Percentiles rank a stretch among this genome's conserved stretches.
Conservation (phyloP, 2,797 vertebrate genomes). For the Micromesistius poutassou region DNA sequence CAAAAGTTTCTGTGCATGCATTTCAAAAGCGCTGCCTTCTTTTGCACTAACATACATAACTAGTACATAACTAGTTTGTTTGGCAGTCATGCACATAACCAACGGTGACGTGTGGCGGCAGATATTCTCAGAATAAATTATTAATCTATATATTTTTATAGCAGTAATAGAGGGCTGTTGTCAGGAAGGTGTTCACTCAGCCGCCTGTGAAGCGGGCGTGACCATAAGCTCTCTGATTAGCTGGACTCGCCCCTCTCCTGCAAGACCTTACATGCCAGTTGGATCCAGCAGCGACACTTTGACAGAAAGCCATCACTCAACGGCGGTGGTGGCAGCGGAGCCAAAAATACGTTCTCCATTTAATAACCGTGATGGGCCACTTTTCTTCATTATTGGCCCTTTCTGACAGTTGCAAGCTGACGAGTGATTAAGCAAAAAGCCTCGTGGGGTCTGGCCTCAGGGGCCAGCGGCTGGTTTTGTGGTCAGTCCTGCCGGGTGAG, state of each 20-base stretch:
- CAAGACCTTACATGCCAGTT: not conserved
- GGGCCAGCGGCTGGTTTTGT: conserved; percentile 18
- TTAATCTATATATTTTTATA: not conserved
- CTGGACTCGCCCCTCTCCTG: not conserved
- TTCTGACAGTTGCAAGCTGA: conserved; percentile 40
- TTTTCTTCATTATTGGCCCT: conserved; percentile 51
- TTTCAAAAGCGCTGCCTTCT: conserved; percentile 9
- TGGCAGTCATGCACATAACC: not conserved
- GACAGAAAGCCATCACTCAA: conserved; percentile 41
- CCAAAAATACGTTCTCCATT: conserved; percentile 39
- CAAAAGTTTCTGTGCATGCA: conserved; percentile 19
- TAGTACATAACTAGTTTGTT: too few relatives aligned
- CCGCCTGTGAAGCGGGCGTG: not conserved
- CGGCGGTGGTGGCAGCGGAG: not conserved
- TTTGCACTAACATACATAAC: too few relatives aligned
- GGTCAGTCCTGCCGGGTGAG: not conserved
- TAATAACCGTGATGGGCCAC: conserved; percentile 51
- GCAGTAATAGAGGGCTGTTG: not conserved
- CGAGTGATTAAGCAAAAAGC: conserved; percentile 54
- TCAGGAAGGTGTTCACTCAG: not conserved
- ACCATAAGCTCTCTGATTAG: not conserved
- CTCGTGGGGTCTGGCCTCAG: conserved; percentile 37
- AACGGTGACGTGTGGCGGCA: not conserved
- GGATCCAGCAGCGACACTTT: conserved; percentile 13
- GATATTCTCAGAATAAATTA: not conserved